These are phyloP conservation scores for Bacillus rossius DNA, from an alignment of 1,140 invertebrate genomes.

Conservation along the genomic window DNA sequence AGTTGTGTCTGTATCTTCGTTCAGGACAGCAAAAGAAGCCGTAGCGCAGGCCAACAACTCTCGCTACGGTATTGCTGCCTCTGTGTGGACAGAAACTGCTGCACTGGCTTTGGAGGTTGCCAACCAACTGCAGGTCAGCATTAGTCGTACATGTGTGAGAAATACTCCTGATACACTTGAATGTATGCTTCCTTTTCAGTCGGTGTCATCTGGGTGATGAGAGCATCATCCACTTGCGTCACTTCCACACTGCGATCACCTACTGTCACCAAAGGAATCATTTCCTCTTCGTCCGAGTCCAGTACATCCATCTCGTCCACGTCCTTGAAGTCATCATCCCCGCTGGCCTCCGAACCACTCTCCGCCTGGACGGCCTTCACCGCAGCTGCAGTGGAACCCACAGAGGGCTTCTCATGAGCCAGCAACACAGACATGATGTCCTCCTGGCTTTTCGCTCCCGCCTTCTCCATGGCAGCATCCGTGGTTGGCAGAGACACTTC, in stretches of 20 bases:
- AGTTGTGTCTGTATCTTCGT: conserved; percentile 46
- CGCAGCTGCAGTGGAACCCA: conserved; percentile 26
- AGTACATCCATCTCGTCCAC: conserved; percentile 66
- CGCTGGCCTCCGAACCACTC: conserved; percentile 67
- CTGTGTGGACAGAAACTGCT: conserved; percentile 54
- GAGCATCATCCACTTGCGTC: conserved; percentile 72
- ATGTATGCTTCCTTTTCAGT: conserved; percentile 93
- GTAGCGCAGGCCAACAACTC: conserved; percentile 51
- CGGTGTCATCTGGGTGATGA: conserved; percentile 87
- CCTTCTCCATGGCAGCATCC: neutral
- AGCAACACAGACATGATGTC: conserved; percentile 89
- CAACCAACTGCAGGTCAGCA: conserved; percentile 38
- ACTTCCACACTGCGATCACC: conserved; percentile 72
- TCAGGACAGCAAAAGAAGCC: conserved; percentile 55
- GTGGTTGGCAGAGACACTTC: neutral
- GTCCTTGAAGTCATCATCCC: conserved; percentile 56
- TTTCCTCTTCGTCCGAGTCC: conserved; percentile 82
- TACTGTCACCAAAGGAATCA: conserved; percentile 75
- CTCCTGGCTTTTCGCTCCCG: conserved; percentile 60
- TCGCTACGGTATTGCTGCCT: conserved; percentile 45
- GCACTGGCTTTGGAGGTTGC: conserved; percentile 50
- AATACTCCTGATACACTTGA: conserved; percentile 85
- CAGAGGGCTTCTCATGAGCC: conserved; percentile 79
- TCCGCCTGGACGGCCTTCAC: conserved; percentile 20
- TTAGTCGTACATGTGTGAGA: neutral